Base-by-base conservation (phyloP, 2,888 invertebrate species). In the Drosophila koepferae region DNA sequence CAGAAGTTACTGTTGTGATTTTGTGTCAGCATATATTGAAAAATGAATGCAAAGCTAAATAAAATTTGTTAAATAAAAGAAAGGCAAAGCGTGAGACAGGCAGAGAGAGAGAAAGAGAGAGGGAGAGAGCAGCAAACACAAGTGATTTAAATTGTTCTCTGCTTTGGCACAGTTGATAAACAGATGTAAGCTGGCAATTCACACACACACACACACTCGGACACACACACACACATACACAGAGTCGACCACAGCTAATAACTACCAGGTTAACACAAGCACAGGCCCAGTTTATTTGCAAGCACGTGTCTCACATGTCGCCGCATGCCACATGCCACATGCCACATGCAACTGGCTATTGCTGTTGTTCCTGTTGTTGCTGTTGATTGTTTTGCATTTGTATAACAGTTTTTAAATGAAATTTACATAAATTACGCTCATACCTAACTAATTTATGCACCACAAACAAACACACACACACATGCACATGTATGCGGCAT, bases 71-170 rank as follows among this genome's bases (percentile, higher is more conserved):
- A 23, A 68, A 38, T 14, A n/a, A 14, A 4, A 5, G n/a, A 48
- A 1, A 63, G 16, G 10, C n/a, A 54, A 4, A 36, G 12, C n/a
- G 10, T 20, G 18, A 7, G 44, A 38, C 18, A 8, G 44, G 10
- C n/a, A 41, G 40, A 8, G 41, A 6, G 14, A 1, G 41, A 16
- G 40, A 7, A 16, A n/a, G 16, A n/a, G 40, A 16, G 34, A 8
- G 20, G 10, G 8, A 20, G 36, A 16, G 20, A 20, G 46, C 34
- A 46, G 43, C 20, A 56, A 34, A 34, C 6, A 67, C 62, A 76
- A 69, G 53, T 55, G 65, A 64, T 64, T 69, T 70, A 70, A 79
- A 70, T 69, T 76, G 58, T 67, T 46, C 38, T 55, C 23, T 63
- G 48, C 63, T 38, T 62, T 51, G 20, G 34, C 53, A 9, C 63